Base-by-base conservation (phyloP, 2,888 invertebrate species). In the Altica lythri region DNA sequence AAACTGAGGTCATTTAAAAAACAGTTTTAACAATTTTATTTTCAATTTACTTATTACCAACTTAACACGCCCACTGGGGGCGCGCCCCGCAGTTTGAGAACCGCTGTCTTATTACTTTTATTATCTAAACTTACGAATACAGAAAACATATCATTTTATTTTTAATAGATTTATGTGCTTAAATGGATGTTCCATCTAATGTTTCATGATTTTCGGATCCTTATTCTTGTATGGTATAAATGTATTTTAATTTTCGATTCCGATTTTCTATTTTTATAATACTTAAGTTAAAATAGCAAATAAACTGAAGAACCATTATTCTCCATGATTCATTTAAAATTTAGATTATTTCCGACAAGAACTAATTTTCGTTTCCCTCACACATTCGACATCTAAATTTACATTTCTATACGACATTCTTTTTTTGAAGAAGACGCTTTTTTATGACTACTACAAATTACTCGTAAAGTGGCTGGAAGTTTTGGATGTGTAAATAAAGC, bases 361-460 rank as follows among this genome's bases (percentile, higher is more conserved):
- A 19, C 38, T 45, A 45, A 45, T 52, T 45, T 44, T 29, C 45
- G 18, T 37, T 37, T 38, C 35, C 52, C 35, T 25, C 47, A 38
- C 37, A 37, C 22, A 38, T 27, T 38, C 47, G 29, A 34, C 10
- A 38, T 52, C 52, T 52, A 52, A 52, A 52, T 52, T 45, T 44
- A 44, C 38, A 52, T 52, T 45, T 37, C 52, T 52, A 45, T 52
- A 52, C 47, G 47, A 45, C 45, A 27, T 52, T 52, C 44, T 45
- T 45, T 52, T 48, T 29, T 18, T 10, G 38, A 38, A 44, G 37
- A 32, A 35, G 30, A 48, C 30, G 47, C 12, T 49, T 54, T 53
- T 50, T 50, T 50, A 46, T 17, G 42, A 45, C 46, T 40, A 40
- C 38, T 35, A 55, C 50, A 55, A 55, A 55, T 55, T 55, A 55